Conservation (phyloP, 2,888 invertebrate species). For the Aphodius sticticus region DNA sequence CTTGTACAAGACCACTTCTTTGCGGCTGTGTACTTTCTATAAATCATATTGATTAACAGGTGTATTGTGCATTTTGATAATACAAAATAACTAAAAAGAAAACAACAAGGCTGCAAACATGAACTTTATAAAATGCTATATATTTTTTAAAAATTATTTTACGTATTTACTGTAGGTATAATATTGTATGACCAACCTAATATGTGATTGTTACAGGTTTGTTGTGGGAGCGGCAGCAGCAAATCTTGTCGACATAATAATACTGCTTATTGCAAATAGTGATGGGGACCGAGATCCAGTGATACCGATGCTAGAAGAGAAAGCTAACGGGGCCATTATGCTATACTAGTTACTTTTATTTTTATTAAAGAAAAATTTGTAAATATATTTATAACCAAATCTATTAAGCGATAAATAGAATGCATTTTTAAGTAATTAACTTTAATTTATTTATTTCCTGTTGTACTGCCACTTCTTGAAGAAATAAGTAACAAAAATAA, state of each 20-base stretch:
- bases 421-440: conserved; percentile 25
- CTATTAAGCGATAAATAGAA: conserved; percentile 38
- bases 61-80: too few relatives aligned
- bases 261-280: conserved; percentile 76
- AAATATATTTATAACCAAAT: conserved; percentile 27
- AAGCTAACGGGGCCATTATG: conserved; percentile 86
- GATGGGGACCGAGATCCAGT: conserved; percentile 72
- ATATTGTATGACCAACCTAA: neutral
- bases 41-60: too few relatives aligned
- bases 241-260: conserved; percentile 76
- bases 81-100: too few relatives aligned
- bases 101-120: too few relatives aligned
- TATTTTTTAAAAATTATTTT: too few relatives aligned
- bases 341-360: conserved; percentile 65
- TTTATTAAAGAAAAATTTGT: conserved; percentile 31
- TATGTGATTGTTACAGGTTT: conserved; percentile 64
- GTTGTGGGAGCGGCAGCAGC: conserved; percentile 75
- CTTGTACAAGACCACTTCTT: too few relatives aligned
- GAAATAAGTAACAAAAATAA: neutral
- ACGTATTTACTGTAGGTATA: neutral
- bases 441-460: conserved; percentile 16
- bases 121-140: too few relatives aligned
- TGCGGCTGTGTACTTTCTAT: too few relatives aligned
- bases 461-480: neutral
- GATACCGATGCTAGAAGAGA: conserved; percentile 77